Conservation (phyloP, 2,797 vertebrate genomes). For the Choloepus didactylus region DNA sequence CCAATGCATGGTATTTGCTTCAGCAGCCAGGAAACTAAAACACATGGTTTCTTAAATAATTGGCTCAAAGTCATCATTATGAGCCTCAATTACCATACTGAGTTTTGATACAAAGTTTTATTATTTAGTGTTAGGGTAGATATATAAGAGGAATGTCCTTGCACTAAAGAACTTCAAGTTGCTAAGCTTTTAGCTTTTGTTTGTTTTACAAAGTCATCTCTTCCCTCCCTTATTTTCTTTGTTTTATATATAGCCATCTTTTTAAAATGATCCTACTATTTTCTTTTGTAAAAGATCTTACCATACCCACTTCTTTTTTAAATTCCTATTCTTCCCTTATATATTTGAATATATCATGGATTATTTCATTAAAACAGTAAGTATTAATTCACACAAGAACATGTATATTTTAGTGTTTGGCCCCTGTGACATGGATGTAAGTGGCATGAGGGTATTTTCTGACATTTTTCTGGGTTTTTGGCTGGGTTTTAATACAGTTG, state of each 20-base stretch:
- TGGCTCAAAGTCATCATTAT: neutral
- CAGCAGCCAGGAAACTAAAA: no score
- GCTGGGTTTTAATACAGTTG: neutral
- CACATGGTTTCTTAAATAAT: neutral
- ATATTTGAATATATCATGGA: neutral
- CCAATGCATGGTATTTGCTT: no score
- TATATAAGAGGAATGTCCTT: neutral
- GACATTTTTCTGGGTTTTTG: neutral
- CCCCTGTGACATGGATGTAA: neutral
- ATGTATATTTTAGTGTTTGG: neutral
- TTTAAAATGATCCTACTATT: neutral
- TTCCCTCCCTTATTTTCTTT: neutral
- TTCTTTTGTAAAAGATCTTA: neutral
- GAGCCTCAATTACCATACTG: neutral
- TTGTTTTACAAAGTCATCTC: neutral
- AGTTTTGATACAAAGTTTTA: neutral
- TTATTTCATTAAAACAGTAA: neutral
- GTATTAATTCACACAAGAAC: neutral
- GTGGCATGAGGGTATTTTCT: neutral
- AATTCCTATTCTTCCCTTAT: neutral
- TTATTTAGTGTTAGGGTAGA: neutral
- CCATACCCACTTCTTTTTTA: fast-evolving
- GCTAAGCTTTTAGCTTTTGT: neutral
- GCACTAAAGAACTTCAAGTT: neutral
- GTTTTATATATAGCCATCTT: neutral